phyloP scores from a whole-genome alignment of 2,113 vertebrate genomes.

The Mormoops blainvillei region DNA sequence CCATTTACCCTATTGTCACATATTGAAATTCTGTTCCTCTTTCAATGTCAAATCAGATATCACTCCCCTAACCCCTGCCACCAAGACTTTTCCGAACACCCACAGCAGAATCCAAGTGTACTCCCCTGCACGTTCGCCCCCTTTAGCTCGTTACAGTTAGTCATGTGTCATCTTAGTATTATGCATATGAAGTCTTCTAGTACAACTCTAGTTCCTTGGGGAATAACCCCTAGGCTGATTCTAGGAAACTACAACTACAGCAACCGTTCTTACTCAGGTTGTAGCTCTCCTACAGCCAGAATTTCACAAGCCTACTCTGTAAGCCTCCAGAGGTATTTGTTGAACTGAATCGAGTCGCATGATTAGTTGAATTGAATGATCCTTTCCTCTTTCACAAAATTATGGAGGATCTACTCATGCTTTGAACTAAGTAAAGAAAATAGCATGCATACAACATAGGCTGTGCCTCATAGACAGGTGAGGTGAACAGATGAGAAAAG shows the following conservation, averaged over 20 bases:
- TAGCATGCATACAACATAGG: not conserved
- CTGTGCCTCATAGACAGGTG: not conserved
- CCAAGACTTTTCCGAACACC: not conserved
- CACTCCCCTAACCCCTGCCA: fast-evolving
- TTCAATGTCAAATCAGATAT: not conserved
- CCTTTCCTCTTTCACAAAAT: not conserved
- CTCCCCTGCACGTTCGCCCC: not conserved
- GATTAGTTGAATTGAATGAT: not conserved
- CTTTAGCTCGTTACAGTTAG: not conserved
- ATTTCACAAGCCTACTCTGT: not conserved
- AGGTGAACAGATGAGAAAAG: not conserved
- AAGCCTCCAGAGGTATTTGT: not conserved
- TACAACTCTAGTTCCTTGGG: not conserved
- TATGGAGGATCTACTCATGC: not conserved
- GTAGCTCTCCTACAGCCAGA: not conserved
- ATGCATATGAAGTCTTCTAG: not conserved
- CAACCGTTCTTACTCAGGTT: not conserved
- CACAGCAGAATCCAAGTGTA: not conserved
- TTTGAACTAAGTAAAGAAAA: not conserved
- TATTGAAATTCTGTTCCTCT: not conserved
- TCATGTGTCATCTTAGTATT: not conserved
- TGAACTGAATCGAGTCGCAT: not conserved
- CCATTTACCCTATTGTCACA: not conserved
- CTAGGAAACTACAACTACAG: not conserved
- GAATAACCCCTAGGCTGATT: not conserved